Base-by-base conservation (phyloP, 2,888 invertebrate species). In the Calliopum simillimum region DNA sequence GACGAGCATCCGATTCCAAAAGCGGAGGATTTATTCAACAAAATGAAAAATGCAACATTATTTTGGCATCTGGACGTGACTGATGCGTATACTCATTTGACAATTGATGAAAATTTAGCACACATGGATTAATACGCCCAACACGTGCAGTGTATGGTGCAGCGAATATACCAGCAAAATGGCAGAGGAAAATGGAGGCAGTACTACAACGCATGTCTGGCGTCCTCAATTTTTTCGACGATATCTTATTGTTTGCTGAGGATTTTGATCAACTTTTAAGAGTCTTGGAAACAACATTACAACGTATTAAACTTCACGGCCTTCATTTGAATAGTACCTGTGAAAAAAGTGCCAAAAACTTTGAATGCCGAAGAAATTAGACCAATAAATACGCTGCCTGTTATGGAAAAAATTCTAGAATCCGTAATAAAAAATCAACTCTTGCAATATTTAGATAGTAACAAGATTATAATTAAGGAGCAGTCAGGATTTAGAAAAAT, bases 121-220 rank as follows among this genome's bases (percentile, higher is more conserved):
- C 14, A 61, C 46, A 70, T 25, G 41, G 58, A 3, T 33, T 70
- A 16, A 67, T 66, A 13, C n/a, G 56, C 5, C 66, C 56, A 8
- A 67, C 44, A 2, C 23, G 69, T 12, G 62, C 66, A 44, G 70
- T 70, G 6, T 70, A 67, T n/a, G 62, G 62, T 14, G 70, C 70
- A n/a, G n/a, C n/a, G n/a, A n/a, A n/a, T n/a, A n/a, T n/a, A n/a
- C n/a, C n/a, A n/a, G n/a, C n/a, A n/a, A 67, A 67, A 1, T 70
- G 56, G 61, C 70, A 70, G 49, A 61, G 70, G 5, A 14, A 25
- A 1, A 70, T 70, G 53, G 66, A 70, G 13, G 16, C 1, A 2
- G 3, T 62, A 1, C 13, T 70, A 21, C 19, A 21, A 11, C 66
- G 49, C 5, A 47, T 62, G 8, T 62, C 66, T 12, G 67, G 56